phyloP scores from a whole-genome alignment of 2,113 vertebrate species.

The Anthoscopus minutus region DNA sequence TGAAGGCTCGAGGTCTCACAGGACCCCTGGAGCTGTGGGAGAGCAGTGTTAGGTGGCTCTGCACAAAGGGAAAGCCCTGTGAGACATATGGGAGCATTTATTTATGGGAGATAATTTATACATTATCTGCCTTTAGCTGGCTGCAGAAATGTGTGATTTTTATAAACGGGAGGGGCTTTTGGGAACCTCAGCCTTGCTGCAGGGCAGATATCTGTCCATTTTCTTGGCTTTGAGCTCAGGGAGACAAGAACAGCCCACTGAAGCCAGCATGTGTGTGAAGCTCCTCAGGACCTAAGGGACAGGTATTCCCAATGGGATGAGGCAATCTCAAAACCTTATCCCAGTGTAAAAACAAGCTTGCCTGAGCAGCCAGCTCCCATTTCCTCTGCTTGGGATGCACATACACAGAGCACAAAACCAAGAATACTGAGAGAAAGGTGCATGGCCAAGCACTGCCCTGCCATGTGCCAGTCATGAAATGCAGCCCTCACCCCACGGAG shows the following conservation, averaged over 20 bases:
- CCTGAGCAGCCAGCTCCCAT: not conserved
- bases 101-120: too few species aligned
- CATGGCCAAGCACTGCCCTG: not conserved
- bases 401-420: not conserved
- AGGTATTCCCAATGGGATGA: fast-evolving
- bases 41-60: not conserved
- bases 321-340: not conserved
- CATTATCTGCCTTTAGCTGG: not conserved
- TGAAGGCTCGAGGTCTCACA: not conserved
- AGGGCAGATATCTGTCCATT: not conserved
- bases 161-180: not conserved
- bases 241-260: not conserved
- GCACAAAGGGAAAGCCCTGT: not conserved
- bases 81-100: not conserved
- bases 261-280: not conserved
- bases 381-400: not conserved
- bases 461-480: fast-evolving
- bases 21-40: not conserved
- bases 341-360: not conserved
- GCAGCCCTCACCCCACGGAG: too few species aligned
- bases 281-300: not conserved
- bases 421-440: not conserved
- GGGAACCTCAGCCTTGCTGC: not conserved
- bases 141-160: not conserved
- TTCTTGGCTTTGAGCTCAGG: not conserved